Evolutionary conservation across 2,888 invertebrate species (phyloP), one percentile per base, ranked within the genome.

Genomic region (Chelonus formosanus): DNA sequence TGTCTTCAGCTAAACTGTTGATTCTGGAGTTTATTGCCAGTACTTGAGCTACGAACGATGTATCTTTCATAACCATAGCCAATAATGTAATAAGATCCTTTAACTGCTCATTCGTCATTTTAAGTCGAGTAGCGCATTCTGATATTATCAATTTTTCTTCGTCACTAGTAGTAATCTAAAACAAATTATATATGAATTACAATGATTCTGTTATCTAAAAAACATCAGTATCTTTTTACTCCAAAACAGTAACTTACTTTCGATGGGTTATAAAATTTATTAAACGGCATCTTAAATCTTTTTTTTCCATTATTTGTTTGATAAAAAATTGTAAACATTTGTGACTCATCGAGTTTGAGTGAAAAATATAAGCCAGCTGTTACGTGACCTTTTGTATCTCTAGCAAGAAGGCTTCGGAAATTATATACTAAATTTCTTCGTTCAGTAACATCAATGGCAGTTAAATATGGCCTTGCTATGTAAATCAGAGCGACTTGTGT

Each of bases 351-450:
- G 74, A 88, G 86, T 71, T 90, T 87, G 60, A 95, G 87, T 52
- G 93, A 92, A 83, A 96, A 94, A 85, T 95, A 96, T 67, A 96
- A 86, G 32, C 96, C 96, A 57, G 96, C 94, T 44, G 89, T 87
- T 4, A 95, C 88, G 74, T 92, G 90, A 57, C 95, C 95, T 76
- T 94, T 94, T 72, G 91, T 91, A 84, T 95, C 92, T 61, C 96
- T 89, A 4, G 93, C 89, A 61, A 96, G 85, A 58, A 95, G 87
- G 81, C 93, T 93, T 80, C 93, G 89, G 81, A 92, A 90, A 78
- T 93, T 92, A 86, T 95, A 96, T 32, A 93, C 92, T 76, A 96
- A 85, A 84, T 96, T 96, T 75, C 96, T 89, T 77, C 96, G 90
- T 82, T 96, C 96, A 0, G 96, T 94, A 36, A 96, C 93, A 80